These are phyloP conservation scores for Accipiter cooperii DNA, from an alignment of 2,113 vertebrate genomes.

Conservation along the genomic window DNA sequence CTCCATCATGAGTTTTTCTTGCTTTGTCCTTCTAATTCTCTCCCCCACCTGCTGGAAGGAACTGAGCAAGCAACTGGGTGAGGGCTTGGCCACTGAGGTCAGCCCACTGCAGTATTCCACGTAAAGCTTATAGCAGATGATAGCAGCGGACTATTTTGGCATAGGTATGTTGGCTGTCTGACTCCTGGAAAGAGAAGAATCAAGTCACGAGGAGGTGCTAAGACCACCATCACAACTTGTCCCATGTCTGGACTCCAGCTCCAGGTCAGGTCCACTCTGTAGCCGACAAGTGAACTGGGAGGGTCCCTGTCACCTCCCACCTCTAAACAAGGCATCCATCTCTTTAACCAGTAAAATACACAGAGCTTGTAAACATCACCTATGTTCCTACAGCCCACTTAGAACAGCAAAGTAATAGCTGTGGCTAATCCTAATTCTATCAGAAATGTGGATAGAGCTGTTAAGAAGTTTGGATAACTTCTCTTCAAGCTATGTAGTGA, in stretches of 20 bases:
- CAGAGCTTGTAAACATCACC: not conserved
- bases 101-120: not conserved
- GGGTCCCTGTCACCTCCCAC: not conserved
- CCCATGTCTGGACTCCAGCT: not conserved
- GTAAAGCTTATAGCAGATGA: not conserved
- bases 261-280: not conserved
- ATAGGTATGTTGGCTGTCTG: too few species aligned
- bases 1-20: not conserved
- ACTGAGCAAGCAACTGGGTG: not conserved
- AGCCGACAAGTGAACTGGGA: not conserved
- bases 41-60: not conserved
- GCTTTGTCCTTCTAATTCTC: not conserved
- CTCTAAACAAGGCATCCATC: not conserved
- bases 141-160: not conserved
- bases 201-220: not conserved
- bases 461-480: not conserved
- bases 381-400: constrained; percentile 19
- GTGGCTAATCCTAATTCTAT: not conserved
- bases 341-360: not conserved
- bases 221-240: not conserved
- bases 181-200: not conserved
- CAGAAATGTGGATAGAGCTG: not conserved
- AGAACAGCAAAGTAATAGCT: not conserved
- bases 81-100: not conserved
- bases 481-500: not conserved